Percentiles rank a stretch among this genome's conserved stretches.
Evolutionary conservation across 1,140 invertebrate species (phyloP).

Genomic region (Stratiolaelaps scimitus): DNA sequence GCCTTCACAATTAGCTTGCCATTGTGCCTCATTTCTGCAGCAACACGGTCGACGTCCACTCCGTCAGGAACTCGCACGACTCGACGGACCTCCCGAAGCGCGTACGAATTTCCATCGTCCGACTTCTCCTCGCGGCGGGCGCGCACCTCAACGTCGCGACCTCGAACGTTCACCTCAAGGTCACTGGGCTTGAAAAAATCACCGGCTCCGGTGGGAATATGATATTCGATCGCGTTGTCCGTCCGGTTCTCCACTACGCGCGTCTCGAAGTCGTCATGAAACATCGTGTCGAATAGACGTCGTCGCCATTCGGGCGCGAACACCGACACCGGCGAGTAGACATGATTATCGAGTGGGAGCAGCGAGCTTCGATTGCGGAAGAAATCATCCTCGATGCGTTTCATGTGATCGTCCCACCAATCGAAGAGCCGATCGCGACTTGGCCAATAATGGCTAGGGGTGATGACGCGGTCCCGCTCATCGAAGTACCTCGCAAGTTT

Average conservation of each 20-base stretch:
- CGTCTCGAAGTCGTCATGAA: background rate
- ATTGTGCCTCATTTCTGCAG: constrained; percentile 12
- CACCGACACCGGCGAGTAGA: background rate
- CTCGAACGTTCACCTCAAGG: background rate
- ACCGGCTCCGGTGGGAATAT: constrained; percentile 6
- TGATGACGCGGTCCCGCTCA: background rate
- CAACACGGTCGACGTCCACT: constrained; percentile 1
- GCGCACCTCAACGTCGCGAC: background rate
- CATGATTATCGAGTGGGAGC: background rate
- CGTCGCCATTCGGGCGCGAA: background rate
- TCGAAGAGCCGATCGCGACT: background rate
- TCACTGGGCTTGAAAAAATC: background rate
- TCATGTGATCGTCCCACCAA: constrained; percentile 12
- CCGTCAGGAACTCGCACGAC: constrained; percentile 6
- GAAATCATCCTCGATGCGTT: constrained; percentile 17
- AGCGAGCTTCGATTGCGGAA: background rate
- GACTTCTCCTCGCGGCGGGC: constrained; percentile 8
- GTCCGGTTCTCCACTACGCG: constrained; percentile 4
- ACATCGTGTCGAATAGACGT: background rate
- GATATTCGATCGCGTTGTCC: constrained; percentile 13
- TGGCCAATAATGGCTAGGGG: background rate
- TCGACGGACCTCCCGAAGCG: constrained; percentile 2
- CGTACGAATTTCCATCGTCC: constrained; percentile 2
- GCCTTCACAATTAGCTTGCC: constrained; percentile 11
- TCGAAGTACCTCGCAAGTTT: background rate